These are phyloP conservation scores for Ischnura elegans DNA, from an alignment of 2,888 invertebrate genomes.

Conservation along the genomic window DNA sequence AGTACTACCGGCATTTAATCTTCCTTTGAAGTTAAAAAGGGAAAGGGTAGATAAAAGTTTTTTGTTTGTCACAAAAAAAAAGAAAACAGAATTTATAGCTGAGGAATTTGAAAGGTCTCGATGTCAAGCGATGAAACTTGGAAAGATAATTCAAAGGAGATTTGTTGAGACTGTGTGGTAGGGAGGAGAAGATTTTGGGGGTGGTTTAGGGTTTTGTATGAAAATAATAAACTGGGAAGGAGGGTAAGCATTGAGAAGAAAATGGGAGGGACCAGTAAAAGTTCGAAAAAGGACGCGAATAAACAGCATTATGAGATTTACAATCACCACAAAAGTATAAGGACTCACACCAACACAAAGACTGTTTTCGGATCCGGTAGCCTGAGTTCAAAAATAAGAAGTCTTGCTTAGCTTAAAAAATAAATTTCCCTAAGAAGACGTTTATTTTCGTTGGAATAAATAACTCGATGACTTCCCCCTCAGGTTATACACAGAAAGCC, in stretches of 20 bases:
- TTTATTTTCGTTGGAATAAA: not conserved
- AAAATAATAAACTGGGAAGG: not conserved
- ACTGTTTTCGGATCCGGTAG: not conserved
- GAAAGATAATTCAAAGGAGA: conserved; percentile 5
- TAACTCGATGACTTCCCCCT: not conserved
- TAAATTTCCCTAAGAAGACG: not conserved
- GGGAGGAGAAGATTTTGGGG: not conserved
- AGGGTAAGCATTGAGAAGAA: not conserved
- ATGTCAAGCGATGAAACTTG: conserved; percentile 10
- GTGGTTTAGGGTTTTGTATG: not conserved
- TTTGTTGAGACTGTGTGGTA: not conserved
- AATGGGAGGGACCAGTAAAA: not conserved
- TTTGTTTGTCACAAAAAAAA: not conserved
- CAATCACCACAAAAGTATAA: not conserved
- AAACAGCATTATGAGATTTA: not conserved
- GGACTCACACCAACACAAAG: not conserved
- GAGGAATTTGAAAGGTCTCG: not conserved
- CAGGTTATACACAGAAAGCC: not conserved
- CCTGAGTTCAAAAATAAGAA: not conserved
- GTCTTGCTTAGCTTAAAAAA: not conserved
- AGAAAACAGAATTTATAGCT: not conserved
- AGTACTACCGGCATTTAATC: no score
- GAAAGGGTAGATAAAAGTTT: not conserved
- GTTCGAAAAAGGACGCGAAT: conserved; percentile 24
- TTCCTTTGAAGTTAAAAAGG: no score